Conservation (phyloP, 1,140 invertebrate species). For the Phenacoccus solenopsis region DNA sequence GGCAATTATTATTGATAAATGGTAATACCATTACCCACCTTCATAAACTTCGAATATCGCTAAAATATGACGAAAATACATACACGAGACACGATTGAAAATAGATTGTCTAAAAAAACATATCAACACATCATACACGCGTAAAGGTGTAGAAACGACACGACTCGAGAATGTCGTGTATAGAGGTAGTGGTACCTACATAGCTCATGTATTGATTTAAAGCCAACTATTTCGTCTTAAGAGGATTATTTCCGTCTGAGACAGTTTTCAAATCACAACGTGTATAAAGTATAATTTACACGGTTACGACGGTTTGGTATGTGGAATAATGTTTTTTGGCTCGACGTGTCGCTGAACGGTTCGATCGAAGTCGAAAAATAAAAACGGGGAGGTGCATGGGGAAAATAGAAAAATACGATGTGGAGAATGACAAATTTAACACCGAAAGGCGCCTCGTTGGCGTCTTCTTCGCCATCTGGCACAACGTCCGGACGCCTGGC, state of each 20-base stretch:
- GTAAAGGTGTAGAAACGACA: too few species aligned
- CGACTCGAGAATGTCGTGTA: too few species aligned
- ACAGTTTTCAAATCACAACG: conserved; percentile 7
- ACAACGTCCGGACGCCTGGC: conserved; percentile 14
- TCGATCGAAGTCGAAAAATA: not conserved
- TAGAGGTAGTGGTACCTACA: too few species aligned
- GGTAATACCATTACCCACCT: too few species aligned
- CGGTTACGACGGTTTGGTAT: conserved; percentile 7
- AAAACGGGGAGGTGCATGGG: not conserved
- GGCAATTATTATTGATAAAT: too few species aligned
- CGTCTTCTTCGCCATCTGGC: conserved; percentile 13
- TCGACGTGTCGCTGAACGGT: not conserved
- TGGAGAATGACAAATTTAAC: conserved; percentile 15
- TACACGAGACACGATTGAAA: too few species aligned
- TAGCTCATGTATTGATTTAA: conserved; percentile 8
- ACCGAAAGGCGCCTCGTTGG: conserved; percentile 13
- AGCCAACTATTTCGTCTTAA: not conserved
- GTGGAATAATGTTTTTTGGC: conserved; percentile 13
- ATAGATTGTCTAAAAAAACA: too few species aligned
- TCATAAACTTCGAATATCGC: too few species aligned
- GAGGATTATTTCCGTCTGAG: not conserved
- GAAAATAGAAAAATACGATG: conserved; percentile 11
- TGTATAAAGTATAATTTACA: not conserved
- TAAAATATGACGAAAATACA: too few species aligned
- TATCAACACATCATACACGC: too few species aligned